phyloP scores from a whole-genome alignment of 2,113 vertebrate genomes.

The Mesitornis unicolor region DNA sequence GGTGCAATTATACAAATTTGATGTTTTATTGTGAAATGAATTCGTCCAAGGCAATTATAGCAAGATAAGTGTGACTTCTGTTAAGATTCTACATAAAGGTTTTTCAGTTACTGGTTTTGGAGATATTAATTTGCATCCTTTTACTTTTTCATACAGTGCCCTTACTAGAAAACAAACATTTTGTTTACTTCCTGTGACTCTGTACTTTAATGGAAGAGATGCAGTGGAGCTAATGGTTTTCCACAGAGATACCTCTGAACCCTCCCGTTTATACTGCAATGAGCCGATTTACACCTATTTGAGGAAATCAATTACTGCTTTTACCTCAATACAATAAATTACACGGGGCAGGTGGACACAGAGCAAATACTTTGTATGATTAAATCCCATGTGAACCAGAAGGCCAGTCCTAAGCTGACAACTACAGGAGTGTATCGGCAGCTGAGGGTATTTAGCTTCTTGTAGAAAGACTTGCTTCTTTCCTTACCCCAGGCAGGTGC shows the following conservation, averaged over 20 bases:
- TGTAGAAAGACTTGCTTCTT: background rate
- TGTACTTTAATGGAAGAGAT: background rate
- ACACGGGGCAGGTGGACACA: background rate
- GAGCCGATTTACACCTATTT: background rate
- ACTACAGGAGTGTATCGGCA: background rate
- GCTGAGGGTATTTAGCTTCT: background rate
- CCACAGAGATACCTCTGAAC: background rate
- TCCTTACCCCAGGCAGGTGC: background rate
- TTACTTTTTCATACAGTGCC: background rate
- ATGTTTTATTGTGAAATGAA: slow-evolving; percentile 56
- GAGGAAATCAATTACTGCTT: slow-evolving; percentile 12
- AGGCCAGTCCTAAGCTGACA: background rate
- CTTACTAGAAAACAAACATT: background rate
- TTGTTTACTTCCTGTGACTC: background rate
- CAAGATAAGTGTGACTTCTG: slow-evolving; percentile 31
- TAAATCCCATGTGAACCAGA: background rate
- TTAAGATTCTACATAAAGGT: slow-evolving; percentile 20
- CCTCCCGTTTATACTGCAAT: background rate
- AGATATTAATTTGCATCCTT: slow-evolving; percentile 15
- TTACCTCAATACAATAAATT: slow-evolving; percentile 11
- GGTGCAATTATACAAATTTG: slow-evolving; percentile 57
- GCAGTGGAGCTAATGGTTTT: background rate
- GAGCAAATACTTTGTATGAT: background rate
- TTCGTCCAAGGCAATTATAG: background rate
- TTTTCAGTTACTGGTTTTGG: slow-evolving; percentile 19